These are phyloP conservation scores for Urechis unicinctus DNA, from an alignment of 2,888 invertebrate species.

Conservation along the genomic window DNA sequence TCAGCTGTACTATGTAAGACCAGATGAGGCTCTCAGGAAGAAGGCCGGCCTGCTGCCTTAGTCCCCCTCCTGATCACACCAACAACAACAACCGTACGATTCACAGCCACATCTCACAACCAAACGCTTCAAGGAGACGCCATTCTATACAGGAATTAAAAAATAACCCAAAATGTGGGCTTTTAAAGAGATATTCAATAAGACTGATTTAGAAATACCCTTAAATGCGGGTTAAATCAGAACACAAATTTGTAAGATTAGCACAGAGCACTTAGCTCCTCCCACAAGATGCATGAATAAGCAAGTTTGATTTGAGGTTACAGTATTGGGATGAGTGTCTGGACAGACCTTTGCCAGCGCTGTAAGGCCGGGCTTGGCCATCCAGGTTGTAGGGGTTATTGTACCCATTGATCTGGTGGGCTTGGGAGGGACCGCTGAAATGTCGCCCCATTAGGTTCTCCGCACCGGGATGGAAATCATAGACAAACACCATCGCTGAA, in stretches of 20 bases:
- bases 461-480: constrained; percentile 88
- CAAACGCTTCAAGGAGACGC: too few relatives aligned
- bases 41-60: constrained; percentile 62
- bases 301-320: too few relatives aligned
- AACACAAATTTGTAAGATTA: too few relatives aligned
- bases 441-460: constrained; percentile 81
- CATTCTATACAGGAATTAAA: too few relatives aligned
- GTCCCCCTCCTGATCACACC: neutral
- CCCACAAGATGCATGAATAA: too few relatives aligned
- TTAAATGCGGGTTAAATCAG: too few relatives aligned
- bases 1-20: constrained; percentile 92
- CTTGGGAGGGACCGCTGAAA: constrained; percentile 55
- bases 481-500: constrained; percentile 89
- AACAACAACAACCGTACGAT: neutral
- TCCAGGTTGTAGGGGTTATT: constrained; percentile 33
- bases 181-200: too few relatives aligned
- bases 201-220: constrained; percentile 2
- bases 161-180: too few relatives aligned
- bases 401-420: constrained; percentile 34
- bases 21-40: constrained; percentile 88
- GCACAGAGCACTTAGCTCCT: too few relatives aligned
- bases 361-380: constrained; percentile 28
- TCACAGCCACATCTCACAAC: too few relatives aligned
- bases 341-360: constrained; percentile 31
- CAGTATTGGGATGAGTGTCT: too few relatives aligned